A percentile compares a stretch with the other conserved stretches of the same genome.
phyloP scores from a whole-genome alignment of 1,140 invertebrate genomes.

The Lepidostoma basale region DNA sequence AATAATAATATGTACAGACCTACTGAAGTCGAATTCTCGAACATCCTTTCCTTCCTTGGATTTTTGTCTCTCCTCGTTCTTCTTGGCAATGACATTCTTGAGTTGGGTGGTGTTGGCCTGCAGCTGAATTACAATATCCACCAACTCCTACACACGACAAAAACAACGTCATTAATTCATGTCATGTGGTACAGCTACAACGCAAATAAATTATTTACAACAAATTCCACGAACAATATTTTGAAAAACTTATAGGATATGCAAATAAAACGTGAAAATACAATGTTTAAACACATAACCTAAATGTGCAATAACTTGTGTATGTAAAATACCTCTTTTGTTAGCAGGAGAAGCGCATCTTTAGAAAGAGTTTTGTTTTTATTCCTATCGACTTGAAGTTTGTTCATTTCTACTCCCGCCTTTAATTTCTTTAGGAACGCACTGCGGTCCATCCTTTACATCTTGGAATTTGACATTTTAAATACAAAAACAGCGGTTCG shows the following conservation, averaged over 20 bases:
- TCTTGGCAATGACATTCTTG: constrained; percentile 65
- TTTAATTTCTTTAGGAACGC: constrained; percentile 16
- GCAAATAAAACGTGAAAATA: neutral
- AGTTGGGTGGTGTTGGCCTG: constrained; percentile 69
- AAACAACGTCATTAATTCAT: constrained; percentile 28
- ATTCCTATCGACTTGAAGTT: constrained; percentile 46
- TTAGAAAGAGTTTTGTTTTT: constrained; percentile 49
- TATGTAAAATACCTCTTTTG: constrained; percentile 51
- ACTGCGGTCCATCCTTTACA: constrained; percentile 15
- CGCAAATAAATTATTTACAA: neutral
- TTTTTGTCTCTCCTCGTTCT: constrained; percentile 46
- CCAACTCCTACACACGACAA: constrained; percentile 62
- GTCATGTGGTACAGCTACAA: constrained; percentile 30
- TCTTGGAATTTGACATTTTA: constrained; percentile 25
- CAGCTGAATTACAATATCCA: constrained; percentile 66
- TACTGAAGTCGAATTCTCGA: constrained; percentile 66
- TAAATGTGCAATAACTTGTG: neutral
- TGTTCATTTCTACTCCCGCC: constrained; percentile 32
- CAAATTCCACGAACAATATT: neutral
- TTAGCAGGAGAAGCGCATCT: constrained; percentile 50
- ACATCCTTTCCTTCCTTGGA: constrained; percentile 42
- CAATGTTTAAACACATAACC: neutral
- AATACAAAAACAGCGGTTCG: neutral
- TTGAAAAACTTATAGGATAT: neutral
- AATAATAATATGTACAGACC: constrained; percentile 54